Percentiles rank a stretch among this genome's conserved stretches.
phyloP scores from a whole-genome alignment of 2,888 invertebrate species.

The Clanis bilineata region DNA sequence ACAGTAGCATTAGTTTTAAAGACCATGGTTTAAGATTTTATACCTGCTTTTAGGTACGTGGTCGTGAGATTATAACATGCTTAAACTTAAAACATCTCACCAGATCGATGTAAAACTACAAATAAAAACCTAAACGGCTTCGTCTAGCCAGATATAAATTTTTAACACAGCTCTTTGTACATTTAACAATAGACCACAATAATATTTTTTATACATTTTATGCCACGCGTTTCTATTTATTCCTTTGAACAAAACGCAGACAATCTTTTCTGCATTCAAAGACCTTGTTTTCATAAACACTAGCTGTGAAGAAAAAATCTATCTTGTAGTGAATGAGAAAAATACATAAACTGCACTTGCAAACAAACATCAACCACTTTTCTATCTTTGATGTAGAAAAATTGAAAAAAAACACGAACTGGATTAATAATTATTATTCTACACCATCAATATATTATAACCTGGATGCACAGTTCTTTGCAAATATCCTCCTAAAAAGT shows the following conservation, averaged over 20 bases:
- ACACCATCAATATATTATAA: no score
- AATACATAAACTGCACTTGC: constrained; percentile 3
- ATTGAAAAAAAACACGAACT: no score
- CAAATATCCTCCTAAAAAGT: no score
- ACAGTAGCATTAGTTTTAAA: no score
- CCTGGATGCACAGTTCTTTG: no score
- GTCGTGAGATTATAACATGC: no score
- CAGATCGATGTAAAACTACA: not conserved
- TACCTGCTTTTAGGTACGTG: no score
- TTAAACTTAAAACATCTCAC: not conserved
- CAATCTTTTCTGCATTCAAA: constrained; percentile 54
- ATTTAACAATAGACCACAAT: constrained; percentile 38
- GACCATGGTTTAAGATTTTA: no score
- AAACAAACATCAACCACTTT: not conserved
- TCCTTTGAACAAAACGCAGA: constrained; percentile 51
- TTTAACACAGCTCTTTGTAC: constrained; percentile 28
- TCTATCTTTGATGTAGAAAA: not conserved
- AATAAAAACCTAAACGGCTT: not conserved
- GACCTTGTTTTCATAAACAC: constrained; percentile 53
- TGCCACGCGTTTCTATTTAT: constrained; percentile 37
- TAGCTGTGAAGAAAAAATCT: constrained; percentile 16
- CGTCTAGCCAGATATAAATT: constrained; percentile 8
- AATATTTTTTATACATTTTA: constrained; percentile 34
- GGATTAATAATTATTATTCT: no score
- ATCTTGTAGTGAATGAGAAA: constrained; percentile 14